Evolutionary conservation across 2,888 invertebrate species (phyloP), one percentile per base, ranked within the genome.

Genomic region (Calameuta pallipes): DNA sequence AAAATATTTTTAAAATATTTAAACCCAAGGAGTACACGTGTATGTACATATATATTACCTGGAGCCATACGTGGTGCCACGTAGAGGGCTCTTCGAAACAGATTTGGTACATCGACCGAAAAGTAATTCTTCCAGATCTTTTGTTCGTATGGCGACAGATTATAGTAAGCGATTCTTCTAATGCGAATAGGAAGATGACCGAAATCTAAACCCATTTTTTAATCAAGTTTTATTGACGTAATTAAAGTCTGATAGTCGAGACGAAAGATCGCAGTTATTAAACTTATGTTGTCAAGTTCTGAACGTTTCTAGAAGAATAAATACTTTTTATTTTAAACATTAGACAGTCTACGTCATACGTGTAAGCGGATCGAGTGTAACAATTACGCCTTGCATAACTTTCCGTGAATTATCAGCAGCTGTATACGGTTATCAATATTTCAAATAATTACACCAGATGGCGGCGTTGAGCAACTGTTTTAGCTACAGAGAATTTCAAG

Each of bases 121-220:
- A 86, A n/a, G 1, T 79, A 76, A 75, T 83, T 77, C 3, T 35
- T 77, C 84, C 85, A 87, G 69, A 79, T 31, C 13, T 76, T 82
- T 77, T 87, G 84, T 74, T 85, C 83, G 13, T 36, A 78, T 0
- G 83, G 79, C 15, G 83, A 81, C 30, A 86, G 75, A 1, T 74
- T 77, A 37, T 83, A 85, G 70, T 80, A 84, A 0, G 81, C 69
- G 3, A 87, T 37, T 68, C 82, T 81, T 69, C 85, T 83, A 78
- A 87, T 82, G 37, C 79, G 85, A 78, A 87, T 36, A 11, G 87
- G 87, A 30, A 87, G 79, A 23, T 81, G 75, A 11, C 87, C 87
- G 35, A 87, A 87, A 68, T 83, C n/a, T 23, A 81, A 15, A 70
- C 79, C 76, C 74, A 30, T 77, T 83, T 84, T 85, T 15, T 4